Evolutionary conservation across 2,113 vertebrate genomes (phyloP).

Genomic region (Oryzias curvinotus): DNA sequence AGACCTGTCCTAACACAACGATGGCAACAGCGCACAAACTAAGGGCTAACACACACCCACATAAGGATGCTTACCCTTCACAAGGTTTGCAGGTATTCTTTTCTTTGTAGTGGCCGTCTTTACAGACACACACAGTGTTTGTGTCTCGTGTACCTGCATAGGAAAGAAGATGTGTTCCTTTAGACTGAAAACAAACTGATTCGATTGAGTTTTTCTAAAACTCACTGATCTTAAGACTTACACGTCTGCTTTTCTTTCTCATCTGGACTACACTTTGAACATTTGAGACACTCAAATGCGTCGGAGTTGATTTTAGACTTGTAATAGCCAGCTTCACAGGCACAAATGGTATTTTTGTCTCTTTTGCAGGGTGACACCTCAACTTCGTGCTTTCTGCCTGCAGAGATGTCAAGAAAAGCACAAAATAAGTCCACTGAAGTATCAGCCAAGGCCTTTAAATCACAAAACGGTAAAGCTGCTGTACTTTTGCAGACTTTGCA

Average conservation of each 20-base stretch:
- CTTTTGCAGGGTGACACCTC: fast-evolving
- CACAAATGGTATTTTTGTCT: constrained; percentile 37
- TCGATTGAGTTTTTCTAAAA: not conserved
- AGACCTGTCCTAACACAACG: constrained; percentile 6
- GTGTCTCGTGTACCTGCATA: constrained; percentile 49
- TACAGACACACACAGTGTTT: constrained; percentile 63
- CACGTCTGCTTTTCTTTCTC: constrained; percentile 32
- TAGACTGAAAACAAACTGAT: not conserved
- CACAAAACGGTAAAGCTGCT: not conserved
- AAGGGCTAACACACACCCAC: not conserved
- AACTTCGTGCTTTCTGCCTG: constrained; percentile 2
- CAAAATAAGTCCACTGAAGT: not conserved
- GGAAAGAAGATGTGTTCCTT: constrained; percentile 2
- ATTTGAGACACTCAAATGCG: constrained; percentile 27
- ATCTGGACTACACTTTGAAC: constrained; percentile 29
- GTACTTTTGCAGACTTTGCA: constrained; percentile 53
- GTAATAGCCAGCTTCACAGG: constrained; percentile 54
- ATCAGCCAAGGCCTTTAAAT: not conserved
- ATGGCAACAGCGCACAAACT: constrained; percentile 4
- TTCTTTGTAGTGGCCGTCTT: constrained; percentile 38
- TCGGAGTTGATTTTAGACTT: fast-evolving
- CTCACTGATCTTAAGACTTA: constrained; percentile 40
- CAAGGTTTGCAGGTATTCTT: constrained; percentile 51
- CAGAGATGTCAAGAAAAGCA: not conserved
- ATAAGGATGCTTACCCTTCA: constrained; percentile 56